A percentile compares a stretch with the other conserved stretches of the same genome.
Evolutionary conservation across 2,797 vertebrate species (phyloP).

Genomic region (Sorex maritimensis): DNA sequence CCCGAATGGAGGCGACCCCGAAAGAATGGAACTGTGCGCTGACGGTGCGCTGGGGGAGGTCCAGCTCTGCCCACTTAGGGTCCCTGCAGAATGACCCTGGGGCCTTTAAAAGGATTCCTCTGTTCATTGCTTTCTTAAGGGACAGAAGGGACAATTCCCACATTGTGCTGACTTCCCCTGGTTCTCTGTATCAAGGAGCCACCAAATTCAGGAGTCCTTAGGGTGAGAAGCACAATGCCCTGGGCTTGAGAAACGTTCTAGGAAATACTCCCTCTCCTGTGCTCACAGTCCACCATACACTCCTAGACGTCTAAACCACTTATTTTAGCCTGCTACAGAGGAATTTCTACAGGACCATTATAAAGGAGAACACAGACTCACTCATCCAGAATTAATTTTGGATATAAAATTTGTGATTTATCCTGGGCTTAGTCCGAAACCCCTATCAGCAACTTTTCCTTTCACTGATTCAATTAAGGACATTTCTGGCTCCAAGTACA

Average conservation of each 20-base stretch:
- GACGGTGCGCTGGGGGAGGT: background rate
- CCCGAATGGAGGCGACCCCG: background rate
- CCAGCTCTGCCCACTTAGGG: background rate
- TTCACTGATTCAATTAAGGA: background rate
- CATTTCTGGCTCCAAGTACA: background rate
- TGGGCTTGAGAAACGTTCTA: background rate
- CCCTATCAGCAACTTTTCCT: slow-evolving; percentile 7
- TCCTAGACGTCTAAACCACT: slow-evolving; percentile 28
- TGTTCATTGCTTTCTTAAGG: background rate
- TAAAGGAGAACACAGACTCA: slow-evolving; percentile 41
- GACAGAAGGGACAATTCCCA: background rate
- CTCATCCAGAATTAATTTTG: slow-evolving; percentile 12
- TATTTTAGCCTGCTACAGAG: background rate
- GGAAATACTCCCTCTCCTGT: background rate
- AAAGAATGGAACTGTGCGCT: background rate
- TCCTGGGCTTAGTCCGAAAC: background rate
- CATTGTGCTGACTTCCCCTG: slow-evolving; percentile 8
- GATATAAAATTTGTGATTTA: background rate
- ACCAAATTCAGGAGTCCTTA: background rate
- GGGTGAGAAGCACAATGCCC: background rate
- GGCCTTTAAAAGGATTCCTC: background rate
- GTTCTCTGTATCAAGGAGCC: background rate
- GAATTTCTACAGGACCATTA: background rate
- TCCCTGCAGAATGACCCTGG: fast-evolving
- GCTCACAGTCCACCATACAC: slow-evolving; percentile 18